Conservation (phyloP, 2,113 vertebrate genomes). For the Chaenocephalus aceratus region DNA sequence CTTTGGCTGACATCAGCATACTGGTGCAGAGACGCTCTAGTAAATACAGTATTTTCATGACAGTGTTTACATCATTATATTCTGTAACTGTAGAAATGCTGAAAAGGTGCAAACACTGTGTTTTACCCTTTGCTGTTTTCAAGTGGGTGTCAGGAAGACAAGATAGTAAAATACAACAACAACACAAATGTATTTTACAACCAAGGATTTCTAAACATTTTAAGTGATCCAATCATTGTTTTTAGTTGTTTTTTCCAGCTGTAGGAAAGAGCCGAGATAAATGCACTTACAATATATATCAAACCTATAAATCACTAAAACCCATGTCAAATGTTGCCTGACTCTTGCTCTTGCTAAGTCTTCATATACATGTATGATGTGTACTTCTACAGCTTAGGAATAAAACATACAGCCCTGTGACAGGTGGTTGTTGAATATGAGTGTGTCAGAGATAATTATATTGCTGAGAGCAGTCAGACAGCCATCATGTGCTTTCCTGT, state of each 20-base stretch:
- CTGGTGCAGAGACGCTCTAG: slow-evolving; percentile 8
- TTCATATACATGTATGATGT: background rate
- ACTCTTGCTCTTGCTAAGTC: background rate
- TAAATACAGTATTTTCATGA: slow-evolving; percentile 10
- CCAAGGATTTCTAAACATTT: background rate
- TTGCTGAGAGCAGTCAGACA: slow-evolving; percentile 6
- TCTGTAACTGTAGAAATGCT: background rate
- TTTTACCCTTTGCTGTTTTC: background rate
- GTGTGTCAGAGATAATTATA: slow-evolving; percentile 21
- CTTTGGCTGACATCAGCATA: slow-evolving; percentile 29
- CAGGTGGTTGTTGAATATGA: slow-evolving; percentile 26
- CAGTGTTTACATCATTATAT: slow-evolving; percentile 1
- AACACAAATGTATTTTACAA: background rate
- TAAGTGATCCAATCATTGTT: background rate
- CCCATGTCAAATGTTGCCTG: background rate
- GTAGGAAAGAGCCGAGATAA: background rate
- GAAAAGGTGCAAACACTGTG: background rate
- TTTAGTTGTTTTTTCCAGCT: background rate
- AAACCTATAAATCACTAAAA: background rate
- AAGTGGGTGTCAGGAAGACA: background rate
- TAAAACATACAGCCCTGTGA: background rate
- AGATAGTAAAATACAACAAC: background rate
- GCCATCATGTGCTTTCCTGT: slow-evolving; percentile 6
- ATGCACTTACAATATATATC: background rate
- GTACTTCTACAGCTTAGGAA: background rate